Base-by-base conservation (phyloP, 2,888 invertebrate genomes). In the Perizoma affinitatum region DNA sequence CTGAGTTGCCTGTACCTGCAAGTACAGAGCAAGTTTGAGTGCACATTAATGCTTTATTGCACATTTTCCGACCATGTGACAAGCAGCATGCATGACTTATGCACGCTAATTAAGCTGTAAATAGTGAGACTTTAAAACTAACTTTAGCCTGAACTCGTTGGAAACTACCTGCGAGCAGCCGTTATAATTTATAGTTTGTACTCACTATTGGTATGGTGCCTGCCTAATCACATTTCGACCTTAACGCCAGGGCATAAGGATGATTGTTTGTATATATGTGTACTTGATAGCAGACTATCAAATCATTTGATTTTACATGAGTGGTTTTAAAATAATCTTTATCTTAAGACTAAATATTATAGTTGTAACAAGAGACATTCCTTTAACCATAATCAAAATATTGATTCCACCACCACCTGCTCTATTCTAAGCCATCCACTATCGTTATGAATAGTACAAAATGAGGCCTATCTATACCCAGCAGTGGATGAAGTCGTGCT, bases 41-140 rank as follows among this genome's bases (percentile, higher is more conserved):
- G 22, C 3, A 3, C 22, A 22, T 22, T 22, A 22, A 38, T 38
- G 38, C 38, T 38, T 38, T 35, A 55, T 46, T 61, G 65, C 65
- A 63, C 59, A 54, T 54, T 66, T 61, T 53, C 55, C 66, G 53
- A 52, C 55, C 55, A 36, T 57, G 61, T 62, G 70, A 66, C 70
- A 68, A 61, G 57, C 54, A 59, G 67, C 70, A 70, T 64, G 66
- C 66, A 65, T 70, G 70, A 68, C 65, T 66, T 65, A 70, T 70
- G 70, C 68, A 64, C 38, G 65, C 63, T 70, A 70, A 70, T 70
- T 68, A 68, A 61, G 58, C 65, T 57, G 65, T 67, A 68, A 70
- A 70, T 70, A 68, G 66, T 58, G 66, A 38, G 60, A 68, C 66
- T 70, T 70, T 63, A 51, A 59, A 66, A 67, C 65, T 56, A 67